Conservation (phyloP, 2,797 vertebrate species). For the Malacoctenus gilli region DNA sequence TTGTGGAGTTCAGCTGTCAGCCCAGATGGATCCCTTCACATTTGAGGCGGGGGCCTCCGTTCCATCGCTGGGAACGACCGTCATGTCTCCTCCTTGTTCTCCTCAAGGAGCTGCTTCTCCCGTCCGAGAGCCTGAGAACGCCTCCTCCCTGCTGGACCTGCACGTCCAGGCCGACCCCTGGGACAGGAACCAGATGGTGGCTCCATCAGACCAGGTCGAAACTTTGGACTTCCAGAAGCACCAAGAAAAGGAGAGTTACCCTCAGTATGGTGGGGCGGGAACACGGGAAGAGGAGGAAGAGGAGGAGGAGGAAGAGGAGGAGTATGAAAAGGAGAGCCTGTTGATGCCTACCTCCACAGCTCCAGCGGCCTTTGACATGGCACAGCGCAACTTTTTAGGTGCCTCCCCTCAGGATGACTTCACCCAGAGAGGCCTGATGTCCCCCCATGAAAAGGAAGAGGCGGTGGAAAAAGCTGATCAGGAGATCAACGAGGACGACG, state of each 20-base stretch:
- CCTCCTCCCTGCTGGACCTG: conserved; percentile 58
- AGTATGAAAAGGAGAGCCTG: conserved; percentile 59
- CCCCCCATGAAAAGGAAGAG: conserved; percentile 75
- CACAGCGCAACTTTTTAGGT: conserved; percentile 49
- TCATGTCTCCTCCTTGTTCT: conserved; percentile 82
- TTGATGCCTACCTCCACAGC: conserved; percentile 46
- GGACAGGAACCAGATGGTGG: conserved; percentile 37
- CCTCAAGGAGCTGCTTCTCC: conserved; percentile 64
- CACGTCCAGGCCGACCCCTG: conserved; percentile 58
- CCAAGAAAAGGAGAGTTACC: conserved; percentile 32
- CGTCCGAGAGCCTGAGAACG: conserved; percentile 52
- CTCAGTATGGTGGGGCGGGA: conserved; percentile 23
- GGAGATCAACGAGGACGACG: conserved; percentile 84
- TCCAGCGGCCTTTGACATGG: conserved; percentile 37
- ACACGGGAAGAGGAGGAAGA: conserved; percentile 39
- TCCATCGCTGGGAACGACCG: conserved; percentile 76
- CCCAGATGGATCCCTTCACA: conserved; percentile 59
- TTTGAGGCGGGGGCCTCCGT: conserved; percentile 57
- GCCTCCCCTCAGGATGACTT: conserved; percentile 53
- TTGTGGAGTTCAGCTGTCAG: conserved; percentile 33
- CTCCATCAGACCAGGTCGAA: conserved; percentile 43
- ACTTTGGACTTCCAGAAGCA: conserved; percentile 48
- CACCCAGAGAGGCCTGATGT: conserved; percentile 47
- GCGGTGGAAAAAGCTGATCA: conserved; percentile 84
- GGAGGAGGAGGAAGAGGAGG: conserved; percentile 20